These are phyloP conservation scores for Sarcophaga rosellei DNA, from an alignment of 2,888 invertebrate species.

Conservation along the genomic window DNA sequence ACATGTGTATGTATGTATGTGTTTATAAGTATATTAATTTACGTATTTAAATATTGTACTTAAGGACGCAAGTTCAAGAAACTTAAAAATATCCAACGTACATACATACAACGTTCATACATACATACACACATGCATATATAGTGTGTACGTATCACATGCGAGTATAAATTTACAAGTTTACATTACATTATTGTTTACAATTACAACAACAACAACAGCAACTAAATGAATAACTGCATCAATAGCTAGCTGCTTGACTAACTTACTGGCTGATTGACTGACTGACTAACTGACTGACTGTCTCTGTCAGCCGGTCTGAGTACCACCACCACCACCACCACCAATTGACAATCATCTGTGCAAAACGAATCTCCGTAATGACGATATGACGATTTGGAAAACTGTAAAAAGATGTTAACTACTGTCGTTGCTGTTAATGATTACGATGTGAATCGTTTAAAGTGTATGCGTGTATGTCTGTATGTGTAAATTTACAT, in stretches of 20 bases:
- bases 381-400: not conserved
- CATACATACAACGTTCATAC: not conserved
- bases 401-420: not conserved
- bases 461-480: not conserved
- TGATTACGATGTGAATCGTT: not conserved
- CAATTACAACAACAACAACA: constrained; percentile 60
- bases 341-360: not conserved
- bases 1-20: constrained; percentile 21
- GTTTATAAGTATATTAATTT: constrained; percentile 54
- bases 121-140: not conserved
- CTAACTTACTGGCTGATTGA: not conserved
- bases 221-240: constrained; percentile 4
- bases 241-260: not conserved
- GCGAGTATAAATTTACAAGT: not conserved
- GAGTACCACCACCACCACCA: no score
- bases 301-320: not conserved
- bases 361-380: not conserved
- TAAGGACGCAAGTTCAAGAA: constrained; percentile 78
- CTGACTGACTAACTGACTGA: not conserved
- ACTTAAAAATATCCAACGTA: constrained; percentile 70
- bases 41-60: constrained; percentile 62
- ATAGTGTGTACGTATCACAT: not conserved
- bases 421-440: not conserved
- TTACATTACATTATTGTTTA: constrained; percentile 62
- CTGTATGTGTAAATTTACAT: not conserved